These are phyloP conservation scores for Sternotherus odoratus DNA, from an alignment of 2,797 vertebrate genomes.

Conservation along the genomic window DNA sequence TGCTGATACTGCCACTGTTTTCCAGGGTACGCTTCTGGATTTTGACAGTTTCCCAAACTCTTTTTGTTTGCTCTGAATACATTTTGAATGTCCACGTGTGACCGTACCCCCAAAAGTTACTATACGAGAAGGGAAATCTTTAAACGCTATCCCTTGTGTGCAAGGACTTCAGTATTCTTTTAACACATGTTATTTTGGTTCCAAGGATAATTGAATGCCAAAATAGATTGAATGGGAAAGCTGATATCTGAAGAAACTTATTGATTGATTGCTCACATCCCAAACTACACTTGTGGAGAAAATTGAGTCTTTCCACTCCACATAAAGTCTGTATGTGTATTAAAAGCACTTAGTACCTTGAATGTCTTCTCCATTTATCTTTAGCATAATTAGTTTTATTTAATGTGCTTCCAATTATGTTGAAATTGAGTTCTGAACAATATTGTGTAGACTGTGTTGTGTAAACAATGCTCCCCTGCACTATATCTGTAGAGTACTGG, in stretches of 20 bases:
- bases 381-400: not conserved
- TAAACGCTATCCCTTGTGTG: not conserved
- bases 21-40: no score
- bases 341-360: not conserved
- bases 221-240: not conserved
- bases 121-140: not conserved
- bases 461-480: not conserved
- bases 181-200: not conserved
- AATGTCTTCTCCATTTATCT: not conserved
- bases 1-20: no score
- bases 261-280: not conserved
- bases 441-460: not conserved
- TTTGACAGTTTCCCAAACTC: no score
- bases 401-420: not conserved
- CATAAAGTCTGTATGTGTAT: not conserved
- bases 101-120: not conserved
- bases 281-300: not conserved
- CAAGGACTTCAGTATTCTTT: not conserved
- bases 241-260: not conserved
- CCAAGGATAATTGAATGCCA: not conserved
- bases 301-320: not conserved
- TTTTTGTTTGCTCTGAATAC: no score
- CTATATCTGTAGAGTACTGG: not conserved
- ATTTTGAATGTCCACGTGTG: not conserved
- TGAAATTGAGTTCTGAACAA: not conserved